Evolutionary conservation across 2,797 vertebrate genomes (phyloP), one percentile per base, ranked within the genome.

Genomic region (Myripristis murdjan): DNA sequence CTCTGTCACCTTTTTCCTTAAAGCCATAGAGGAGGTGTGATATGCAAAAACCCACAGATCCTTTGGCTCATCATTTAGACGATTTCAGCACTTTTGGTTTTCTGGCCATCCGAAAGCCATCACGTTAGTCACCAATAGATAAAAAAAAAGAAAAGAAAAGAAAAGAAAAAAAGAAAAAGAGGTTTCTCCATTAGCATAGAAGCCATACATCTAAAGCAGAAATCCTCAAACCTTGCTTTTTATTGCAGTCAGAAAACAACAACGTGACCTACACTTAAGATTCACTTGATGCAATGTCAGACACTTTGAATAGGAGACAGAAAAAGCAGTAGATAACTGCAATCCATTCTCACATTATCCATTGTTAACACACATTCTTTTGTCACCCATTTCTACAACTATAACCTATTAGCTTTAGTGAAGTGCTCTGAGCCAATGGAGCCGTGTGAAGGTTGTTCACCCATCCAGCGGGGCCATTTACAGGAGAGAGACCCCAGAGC

Each of bases 401-500:
- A 65, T 88, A 88, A 93, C 89, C 90, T 90, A 80, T 91, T 88
- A 89, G 90, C 81, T 88, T 75, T 71, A 73, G 83, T 83, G 84
- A 74, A 89, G 89, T 81, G 87, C 83, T 86, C 61, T 31, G 80
- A 82, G 90, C 83, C 86, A 83, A 68, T 58, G 22, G 81, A 84
- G 83, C 77, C 73, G 65, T 23, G 68, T 78, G 91, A 86, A 91
- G 73, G 82, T 85, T 92, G 87, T 86, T 95, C 83, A 81, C 94
- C 93, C 92, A 95, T 94, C 88, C 89, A 89, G 83, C 83, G 81
- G 89, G 93, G 94, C 91, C 66, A 76, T 95, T 95, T 95, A 90
- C 89, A 92, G 94, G 85, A 92, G 89, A 91, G 91, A 91, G 88
- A 61, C 88, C 88, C 90, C 91, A 90, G 91, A 93, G 91, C 84